A percentile compares a stretch with the other conserved stretches of the same genome.
Evolutionary conservation across 2,113 vertebrate genomes (phyloP).

Genomic region (Prinia subflava): DNA sequence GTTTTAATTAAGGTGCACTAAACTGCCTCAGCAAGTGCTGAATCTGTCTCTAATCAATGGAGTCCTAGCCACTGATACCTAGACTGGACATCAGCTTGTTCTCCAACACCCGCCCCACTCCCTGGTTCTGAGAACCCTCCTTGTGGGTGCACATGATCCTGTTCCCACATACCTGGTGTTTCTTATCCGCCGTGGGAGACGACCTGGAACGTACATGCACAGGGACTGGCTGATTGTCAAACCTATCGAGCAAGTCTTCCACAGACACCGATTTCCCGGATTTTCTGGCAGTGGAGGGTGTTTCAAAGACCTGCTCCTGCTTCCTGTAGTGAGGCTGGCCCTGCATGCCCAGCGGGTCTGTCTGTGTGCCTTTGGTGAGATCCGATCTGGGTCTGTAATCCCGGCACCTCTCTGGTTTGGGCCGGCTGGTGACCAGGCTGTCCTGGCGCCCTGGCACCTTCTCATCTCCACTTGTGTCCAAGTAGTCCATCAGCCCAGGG

Average conservation of each 20-base stretch:
- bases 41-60: not conserved
- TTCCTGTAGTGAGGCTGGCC: not conserved
- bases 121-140: not conserved
- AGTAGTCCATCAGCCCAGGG: constrained; percentile 23
- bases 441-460: not conserved
- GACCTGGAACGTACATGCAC: constrained; percentile 84
- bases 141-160: rapidly evolving
- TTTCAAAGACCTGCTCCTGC: constrained; percentile 49
- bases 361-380: constrained; percentile 29
- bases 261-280: constrained; percentile 84
- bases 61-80: not conserved
- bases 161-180: constrained; percentile 74
- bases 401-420: constrained; percentile 1
- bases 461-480: constrained; percentile 59
- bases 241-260: constrained; percentile 83
- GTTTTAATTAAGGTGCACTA: not conserved
- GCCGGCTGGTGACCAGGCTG: constrained; percentile 8
- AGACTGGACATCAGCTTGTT: not conserved
- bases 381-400: constrained; percentile 49
- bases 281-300: constrained; percentile 5
- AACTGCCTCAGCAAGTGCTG: not conserved
- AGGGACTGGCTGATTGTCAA: constrained; percentile 47
- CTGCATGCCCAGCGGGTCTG: not conserved
- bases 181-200: constrained; percentile 76
- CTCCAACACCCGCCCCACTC: rapidly evolving